These are phyloP conservation scores for Poeciliopsis presidionis DNA, from an alignment of 2,797 vertebrate species.

Conservation along the genomic window DNA sequence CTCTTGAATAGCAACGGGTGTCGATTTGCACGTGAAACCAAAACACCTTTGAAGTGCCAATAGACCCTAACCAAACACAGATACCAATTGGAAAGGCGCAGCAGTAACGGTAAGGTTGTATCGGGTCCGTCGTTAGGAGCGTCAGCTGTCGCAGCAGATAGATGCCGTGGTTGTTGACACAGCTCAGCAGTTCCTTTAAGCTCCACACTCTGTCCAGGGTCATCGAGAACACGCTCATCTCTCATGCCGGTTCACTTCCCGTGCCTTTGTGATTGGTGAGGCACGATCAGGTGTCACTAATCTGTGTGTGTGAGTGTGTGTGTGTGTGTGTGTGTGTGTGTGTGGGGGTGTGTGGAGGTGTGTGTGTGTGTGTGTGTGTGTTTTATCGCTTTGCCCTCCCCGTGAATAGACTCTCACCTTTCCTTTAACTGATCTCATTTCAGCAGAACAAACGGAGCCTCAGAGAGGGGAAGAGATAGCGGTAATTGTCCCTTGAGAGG, in stretches of 20 bases:
- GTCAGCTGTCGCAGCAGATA: constrained; percentile 45
- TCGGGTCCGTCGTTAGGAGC: constrained; percentile 12
- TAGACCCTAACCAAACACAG: constrained; percentile 1
- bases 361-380: constrained; percentile 40
- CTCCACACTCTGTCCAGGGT: constrained; percentile 40
- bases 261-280: constrained; percentile 52
- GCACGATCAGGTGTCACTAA: constrained; percentile 61
- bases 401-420: constrained; percentile 79
- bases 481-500: constrained; percentile 77
- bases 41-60: constrained; percentile 8
- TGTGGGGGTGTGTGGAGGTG: constrained; percentile 62
- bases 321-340: constrained; percentile 39
- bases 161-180: constrained; percentile 39
- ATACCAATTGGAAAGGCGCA: constrained; percentile 22
- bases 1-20: not conserved
- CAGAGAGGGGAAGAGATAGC: constrained; percentile 67
- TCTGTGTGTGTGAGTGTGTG: constrained; percentile 60
- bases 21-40: constrained; percentile 1
- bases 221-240: constrained; percentile 37
- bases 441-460: constrained; percentile 74
- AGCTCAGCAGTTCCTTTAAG: constrained; percentile 42
- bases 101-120: constrained; percentile 3
- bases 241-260: constrained; percentile 49
- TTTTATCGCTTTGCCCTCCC: constrained; percentile 78
- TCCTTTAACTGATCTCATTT: constrained; percentile 82